These are phyloP conservation scores for Sipha flava DNA, from an alignment of 1,140 invertebrate species.

Conservation along the genomic window DNA sequence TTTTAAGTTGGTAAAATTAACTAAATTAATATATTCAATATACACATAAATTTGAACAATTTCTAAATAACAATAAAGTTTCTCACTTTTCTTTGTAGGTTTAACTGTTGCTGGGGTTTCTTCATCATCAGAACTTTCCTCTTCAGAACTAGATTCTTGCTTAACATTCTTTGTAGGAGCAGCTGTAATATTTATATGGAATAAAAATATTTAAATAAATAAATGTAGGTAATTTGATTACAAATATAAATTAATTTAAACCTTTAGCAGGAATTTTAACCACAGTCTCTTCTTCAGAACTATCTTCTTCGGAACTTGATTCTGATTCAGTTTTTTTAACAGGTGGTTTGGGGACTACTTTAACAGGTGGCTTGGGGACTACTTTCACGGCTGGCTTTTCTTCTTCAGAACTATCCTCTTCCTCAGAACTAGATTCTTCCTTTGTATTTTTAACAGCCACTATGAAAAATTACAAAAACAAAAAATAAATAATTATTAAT, in stretches of 20 bases:
- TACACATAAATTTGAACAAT: neutral
- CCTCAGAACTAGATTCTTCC: neutral
- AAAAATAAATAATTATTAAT: neutral
- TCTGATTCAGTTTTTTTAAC: no score
- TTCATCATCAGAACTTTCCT: neutral
- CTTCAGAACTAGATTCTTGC: neutral
- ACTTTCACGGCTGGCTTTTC: neutral
- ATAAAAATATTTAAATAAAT: no score
- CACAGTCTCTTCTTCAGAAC: no score
- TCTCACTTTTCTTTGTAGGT: neutral
- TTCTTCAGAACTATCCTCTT: neutral
- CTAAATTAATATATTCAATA: no score
- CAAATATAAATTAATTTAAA: no score
- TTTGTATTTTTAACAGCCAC: neutral
- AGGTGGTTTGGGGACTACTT: no score
- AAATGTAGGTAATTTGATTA: no score
- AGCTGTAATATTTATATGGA: no score
- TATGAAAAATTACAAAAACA: neutral
- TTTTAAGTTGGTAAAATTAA: no score
- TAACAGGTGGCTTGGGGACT: neutral
- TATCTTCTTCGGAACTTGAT: no score
- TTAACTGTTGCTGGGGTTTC: conserved; percentile 1
- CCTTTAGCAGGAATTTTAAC: no score
- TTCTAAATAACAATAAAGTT: neutral
- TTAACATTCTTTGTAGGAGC: neutral